Base-by-base conservation (phyloP, 2,888 invertebrate genomes). In the Argynnis bischoffii region DNA sequence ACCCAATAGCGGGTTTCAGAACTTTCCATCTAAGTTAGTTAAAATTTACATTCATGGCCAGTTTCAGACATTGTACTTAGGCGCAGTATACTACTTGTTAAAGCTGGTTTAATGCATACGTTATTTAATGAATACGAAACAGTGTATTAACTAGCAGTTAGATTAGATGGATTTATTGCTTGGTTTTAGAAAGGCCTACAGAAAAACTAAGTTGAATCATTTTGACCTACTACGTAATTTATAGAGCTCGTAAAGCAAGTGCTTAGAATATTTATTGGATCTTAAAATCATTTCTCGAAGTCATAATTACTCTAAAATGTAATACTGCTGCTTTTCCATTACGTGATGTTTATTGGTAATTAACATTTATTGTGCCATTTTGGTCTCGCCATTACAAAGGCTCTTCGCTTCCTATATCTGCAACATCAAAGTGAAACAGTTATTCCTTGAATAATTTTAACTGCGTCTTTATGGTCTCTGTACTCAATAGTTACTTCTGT, bases 381-480 rank as follows among this genome's bases (percentile, higher is more conserved):
- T n/a, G 47, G 41, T 46, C 8, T 57, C 26, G 60, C 55, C 50
- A 55, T 64, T 64, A 59, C 46, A 60, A 47, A 55, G 55, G 41
- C 41, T 48, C 53, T 51, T 56, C 15, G 54, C 35, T 64, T 64
- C 51, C 41, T 68, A 50, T 31, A 51, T 31, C 18, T 31, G 53
- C 41, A 21, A 65, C 63, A 63, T 65, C 53, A 63, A 69, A 65
- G 61, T 2, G 50, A 53, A 31, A 8, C 16, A 41, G 16, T n/a
- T 59, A 21, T 51, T 60, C 18, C 11, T 48, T 31, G 31, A 55
- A 15, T 47, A 21, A 16, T 57, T 18, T 35, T n/a, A 14, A 48
- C 11, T n/a, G 35, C 41, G 41, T 51, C 41, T 13, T n/a, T 48
- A 46, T 60, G 35, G 60, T 13, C 31, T 26, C 31, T 54, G 41